Evolutionary conservation across 2,797 vertebrate genomes (phyloP).

Genomic region (Alectoris magna): DNA sequence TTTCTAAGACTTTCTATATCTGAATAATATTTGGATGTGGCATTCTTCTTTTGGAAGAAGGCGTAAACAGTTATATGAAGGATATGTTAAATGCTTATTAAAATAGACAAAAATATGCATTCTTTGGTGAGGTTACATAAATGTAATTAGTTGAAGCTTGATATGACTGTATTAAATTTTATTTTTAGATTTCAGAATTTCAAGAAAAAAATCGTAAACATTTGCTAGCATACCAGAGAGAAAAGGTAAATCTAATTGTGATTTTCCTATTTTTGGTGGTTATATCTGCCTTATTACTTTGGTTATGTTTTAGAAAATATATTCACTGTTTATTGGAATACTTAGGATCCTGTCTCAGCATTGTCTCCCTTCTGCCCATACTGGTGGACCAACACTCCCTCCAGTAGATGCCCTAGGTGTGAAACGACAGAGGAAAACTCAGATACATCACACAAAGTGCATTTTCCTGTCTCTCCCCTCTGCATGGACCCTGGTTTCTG

Average conservation of each 20-base stretch:
- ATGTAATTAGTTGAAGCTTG: not conserved
- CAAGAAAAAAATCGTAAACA: constrained; percentile 88
- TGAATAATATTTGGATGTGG: not conserved
- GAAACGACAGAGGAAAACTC: not conserved
- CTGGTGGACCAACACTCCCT: not conserved
- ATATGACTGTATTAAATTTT: not conserved
- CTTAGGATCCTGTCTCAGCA: not conserved
- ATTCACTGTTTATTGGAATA: not conserved
- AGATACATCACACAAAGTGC: not conserved
- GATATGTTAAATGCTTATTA: not conserved
- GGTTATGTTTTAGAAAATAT: not conserved
- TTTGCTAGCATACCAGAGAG: constrained; percentile 81
- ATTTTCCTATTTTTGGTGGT: not conserved
- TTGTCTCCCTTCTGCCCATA: not conserved
- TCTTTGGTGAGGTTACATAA: not conserved
- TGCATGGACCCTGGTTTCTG: not conserved
- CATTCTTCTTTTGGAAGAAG: not conserved
- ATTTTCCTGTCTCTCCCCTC: not conserved
- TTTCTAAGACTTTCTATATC: not conserved
- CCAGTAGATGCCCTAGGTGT: too few species aligned
- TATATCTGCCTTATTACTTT: not conserved
- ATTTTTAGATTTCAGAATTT: constrained; percentile 86
- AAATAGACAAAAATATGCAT: not conserved
- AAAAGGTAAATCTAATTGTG: constrained; percentile 80
- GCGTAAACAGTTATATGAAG: not conserved